Evolutionary conservation across 2,113 vertebrate genomes (phyloP).

Genomic region (Pteronura brasiliensis): DNA sequence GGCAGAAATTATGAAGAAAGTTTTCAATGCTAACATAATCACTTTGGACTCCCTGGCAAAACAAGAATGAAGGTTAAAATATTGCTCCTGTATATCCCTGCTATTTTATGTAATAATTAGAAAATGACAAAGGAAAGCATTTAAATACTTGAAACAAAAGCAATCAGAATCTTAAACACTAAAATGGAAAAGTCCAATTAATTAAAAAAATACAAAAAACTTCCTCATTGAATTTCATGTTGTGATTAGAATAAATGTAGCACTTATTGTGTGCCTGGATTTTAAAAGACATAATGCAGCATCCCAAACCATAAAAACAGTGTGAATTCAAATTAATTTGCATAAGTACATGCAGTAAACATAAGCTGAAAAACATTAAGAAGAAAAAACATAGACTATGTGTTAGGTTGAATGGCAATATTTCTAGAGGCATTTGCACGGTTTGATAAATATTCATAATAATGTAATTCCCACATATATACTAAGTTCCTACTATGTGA

Average conservation of each 20-base stretch:
- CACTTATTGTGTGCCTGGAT: conserved; percentile 6
- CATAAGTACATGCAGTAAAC: conserved; percentile 32
- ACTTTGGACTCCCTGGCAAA: not conserved
- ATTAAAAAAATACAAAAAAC: not conserved
- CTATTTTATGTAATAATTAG: conserved; percentile 50
- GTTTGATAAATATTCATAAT: not conserved
- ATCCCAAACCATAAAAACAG: conserved; percentile 12
- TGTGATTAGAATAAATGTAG: conserved; percentile 44
- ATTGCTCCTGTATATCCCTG: not conserved
- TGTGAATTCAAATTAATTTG: conserved; percentile 55
- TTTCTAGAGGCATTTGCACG: not conserved
- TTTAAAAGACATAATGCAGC: conserved; percentile 41
- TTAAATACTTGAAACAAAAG: conserved; percentile 51
- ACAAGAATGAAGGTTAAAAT: not conserved
- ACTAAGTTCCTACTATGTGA: conserved; percentile 1
- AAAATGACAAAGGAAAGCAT: conserved; percentile 43
- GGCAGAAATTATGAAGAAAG: not conserved
- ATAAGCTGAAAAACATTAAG: conserved; percentile 29
- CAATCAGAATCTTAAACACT: conserved; percentile 50
- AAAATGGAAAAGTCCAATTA: conserved; percentile 52
- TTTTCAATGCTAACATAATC: not conserved
- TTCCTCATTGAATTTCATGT: conserved; percentile 43
- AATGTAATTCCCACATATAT: conserved; percentile 12
- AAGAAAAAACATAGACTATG: not conserved
- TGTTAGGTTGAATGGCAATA: not conserved